Conservation (phyloP, 2,113 vertebrate genomes). For the Lates calcarifer region DNA sequence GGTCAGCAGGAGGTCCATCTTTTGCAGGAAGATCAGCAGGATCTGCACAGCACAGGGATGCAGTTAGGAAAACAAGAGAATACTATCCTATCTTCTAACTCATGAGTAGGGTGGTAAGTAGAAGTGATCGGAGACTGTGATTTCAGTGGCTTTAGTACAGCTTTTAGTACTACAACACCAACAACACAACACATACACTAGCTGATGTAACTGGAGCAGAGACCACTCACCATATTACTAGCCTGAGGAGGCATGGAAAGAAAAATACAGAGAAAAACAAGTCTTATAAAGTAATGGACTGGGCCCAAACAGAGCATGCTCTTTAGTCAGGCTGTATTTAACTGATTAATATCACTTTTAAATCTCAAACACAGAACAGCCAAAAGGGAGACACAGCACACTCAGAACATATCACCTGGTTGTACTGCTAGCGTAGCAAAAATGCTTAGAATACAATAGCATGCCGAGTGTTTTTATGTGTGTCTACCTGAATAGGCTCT, state of each 20-base stretch:
- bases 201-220: slow-evolving; percentile 33
- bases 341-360: background rate
- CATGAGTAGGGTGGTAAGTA: background rate
- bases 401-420: background rate
- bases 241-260: slow-evolving; percentile 94
- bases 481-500: slow-evolving; percentile 94
- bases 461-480: background rate
- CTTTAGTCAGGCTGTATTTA: slow-evolving; percentile 27
- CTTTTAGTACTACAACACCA: slow-evolving; percentile 21
- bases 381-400: background rate
- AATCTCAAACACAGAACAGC: background rate
- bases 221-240: slow-evolving; percentile 99
- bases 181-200: slow-evolving; percentile 32
- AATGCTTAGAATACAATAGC: no score
- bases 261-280: slow-evolving; percentile 84
- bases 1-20: slow-evolving; percentile 98
- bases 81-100: background rate
- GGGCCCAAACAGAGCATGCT: slow-evolving; percentile 32
- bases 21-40: slow-evolving; percentile 98
- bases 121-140: background rate
- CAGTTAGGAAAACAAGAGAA: slow-evolving; percentile 15
- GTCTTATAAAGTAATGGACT: slow-evolving; percentile 47
- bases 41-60: slow-evolving; percentile 84
- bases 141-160: slow-evolving; percentile 22
- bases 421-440: background rate